Percentiles rank a stretch among this genome's conserved stretches.
Conservation (phyloP, 2,888 invertebrate species). For the Carcina quercana region DNA sequence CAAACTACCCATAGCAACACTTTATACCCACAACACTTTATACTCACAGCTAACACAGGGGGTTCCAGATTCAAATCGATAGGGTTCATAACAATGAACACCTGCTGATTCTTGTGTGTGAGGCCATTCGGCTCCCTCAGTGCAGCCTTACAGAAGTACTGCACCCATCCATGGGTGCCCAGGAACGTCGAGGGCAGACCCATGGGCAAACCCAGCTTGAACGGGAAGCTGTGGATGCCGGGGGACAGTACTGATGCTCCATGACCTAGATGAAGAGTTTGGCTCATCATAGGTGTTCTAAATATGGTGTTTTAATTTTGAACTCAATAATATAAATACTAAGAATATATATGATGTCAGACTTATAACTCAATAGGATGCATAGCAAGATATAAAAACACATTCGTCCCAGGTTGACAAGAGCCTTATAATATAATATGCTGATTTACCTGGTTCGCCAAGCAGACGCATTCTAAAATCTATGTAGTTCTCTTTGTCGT, state of each 20-base stretch:
- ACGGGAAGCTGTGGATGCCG: conserved; percentile 96
- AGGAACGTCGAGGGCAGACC: conserved; percentile 94
- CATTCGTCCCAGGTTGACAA: too few species aligned
- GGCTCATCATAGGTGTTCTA: too few species aligned
- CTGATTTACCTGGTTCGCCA: conserved; percentile 82
- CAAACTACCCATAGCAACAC: too few species aligned
- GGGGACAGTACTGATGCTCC: conserved; percentile 89
- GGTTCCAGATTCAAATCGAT: conserved; percentile 94
- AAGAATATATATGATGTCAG: too few species aligned
- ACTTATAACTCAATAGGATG: too few species aligned
- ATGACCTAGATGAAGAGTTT: conserved; percentile 82
- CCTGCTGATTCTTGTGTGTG: conserved; percentile 96
- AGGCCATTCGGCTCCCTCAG: conserved; percentile 90
- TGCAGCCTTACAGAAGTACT: conserved; percentile 94
- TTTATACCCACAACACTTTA: too few species aligned
- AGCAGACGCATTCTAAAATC: conserved; percentile 95
- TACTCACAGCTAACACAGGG: conserved; percentile 87
- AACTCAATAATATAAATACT: too few species aligned
- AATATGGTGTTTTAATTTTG: too few species aligned
- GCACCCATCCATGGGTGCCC: conserved; percentile 96
- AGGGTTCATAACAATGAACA: conserved; percentile 97
- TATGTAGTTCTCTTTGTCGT: conserved; percentile 95
- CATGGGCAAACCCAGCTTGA: conserved; percentile 91
- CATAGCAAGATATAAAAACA: too few species aligned
- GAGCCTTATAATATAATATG: too few species aligned